Conservation (phyloP, 2,113 vertebrate genomes). For the Montifringilla adamsi region DNA sequence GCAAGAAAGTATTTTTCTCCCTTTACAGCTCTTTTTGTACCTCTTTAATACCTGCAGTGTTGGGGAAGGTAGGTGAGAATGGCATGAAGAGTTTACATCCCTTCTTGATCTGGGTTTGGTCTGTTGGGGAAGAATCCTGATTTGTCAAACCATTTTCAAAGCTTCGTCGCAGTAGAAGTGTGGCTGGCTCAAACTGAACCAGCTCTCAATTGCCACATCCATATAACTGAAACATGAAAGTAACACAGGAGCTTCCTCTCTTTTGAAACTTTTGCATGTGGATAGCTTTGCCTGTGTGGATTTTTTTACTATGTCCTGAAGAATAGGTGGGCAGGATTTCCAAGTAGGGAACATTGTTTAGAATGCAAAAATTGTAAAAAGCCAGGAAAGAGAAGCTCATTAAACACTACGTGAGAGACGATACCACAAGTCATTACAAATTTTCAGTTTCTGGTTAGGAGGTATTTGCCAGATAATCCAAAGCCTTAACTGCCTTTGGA, state of each 20-base stretch:
- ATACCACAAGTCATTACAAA: neutral
- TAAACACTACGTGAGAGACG: neutral
- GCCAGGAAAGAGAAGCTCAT: neutral
- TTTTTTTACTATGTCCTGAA: neutral
- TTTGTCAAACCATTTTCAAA: neutral
- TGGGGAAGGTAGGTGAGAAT: neutral
- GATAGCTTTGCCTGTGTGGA: neutral
- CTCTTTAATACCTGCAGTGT: neutral
- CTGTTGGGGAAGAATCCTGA: neutral
- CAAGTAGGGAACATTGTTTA: neutral
- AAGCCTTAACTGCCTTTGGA: neutral
- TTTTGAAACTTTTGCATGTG: neutral
- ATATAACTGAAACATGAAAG: neutral
- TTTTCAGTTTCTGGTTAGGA: neutral
- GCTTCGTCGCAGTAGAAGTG: accelerated
- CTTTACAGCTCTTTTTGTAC: neutral
- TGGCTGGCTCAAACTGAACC: neutral
- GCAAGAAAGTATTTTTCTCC: neutral
- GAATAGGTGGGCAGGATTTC: neutral
- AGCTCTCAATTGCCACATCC: neutral
- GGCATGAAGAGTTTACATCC: neutral
- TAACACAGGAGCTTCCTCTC: neutral
- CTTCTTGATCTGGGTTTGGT: neutral
- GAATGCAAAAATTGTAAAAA: neutral
- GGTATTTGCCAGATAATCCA: neutral